Conservation (phyloP, 2,797 vertebrate genomes). For the Crocidura indochinensis region DNA sequence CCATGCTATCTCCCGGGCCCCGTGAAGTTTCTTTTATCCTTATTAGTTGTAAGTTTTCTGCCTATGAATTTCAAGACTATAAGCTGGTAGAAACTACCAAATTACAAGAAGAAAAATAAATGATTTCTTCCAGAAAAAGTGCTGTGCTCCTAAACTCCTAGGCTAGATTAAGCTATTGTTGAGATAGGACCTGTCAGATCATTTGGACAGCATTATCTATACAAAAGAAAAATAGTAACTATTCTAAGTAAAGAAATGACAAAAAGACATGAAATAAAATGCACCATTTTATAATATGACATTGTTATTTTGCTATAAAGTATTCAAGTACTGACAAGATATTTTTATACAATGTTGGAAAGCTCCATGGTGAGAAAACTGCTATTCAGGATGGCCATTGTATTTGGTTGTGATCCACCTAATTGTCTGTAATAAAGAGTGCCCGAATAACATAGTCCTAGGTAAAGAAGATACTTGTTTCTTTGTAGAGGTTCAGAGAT, state of each 20-base stretch:
- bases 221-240: constrained; percentile 19
- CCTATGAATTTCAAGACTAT: constrained; percentile 33
- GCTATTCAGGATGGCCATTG: not conserved
- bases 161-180: not conserved
- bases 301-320: not conserved
- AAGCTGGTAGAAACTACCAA: constrained; percentile 29
- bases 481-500: not conserved
- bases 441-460: not conserved
- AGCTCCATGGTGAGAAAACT: not conserved
- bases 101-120: constrained; percentile 44
- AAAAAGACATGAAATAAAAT: constrained; percentile 4
- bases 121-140: constrained; percentile 11
- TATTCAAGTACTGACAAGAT: not conserved
- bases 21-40: constrained; percentile 54
- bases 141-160: not conserved
- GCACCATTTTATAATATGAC: not conserved
- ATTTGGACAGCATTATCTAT: not conserved
- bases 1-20: no score
- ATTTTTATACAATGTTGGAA: not conserved
- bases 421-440: not conserved
- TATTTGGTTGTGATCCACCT: not conserved
- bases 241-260: not conserved
- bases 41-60: constrained; percentile 49
- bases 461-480: constrained; percentile 2
- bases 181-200: not conserved